A percentile compares a stretch with the other conserved stretches of the same genome.
Evolutionary conservation across 2,113 vertebrate genomes (phyloP).

Genomic region (Diphyllodes magnificus): DNA sequence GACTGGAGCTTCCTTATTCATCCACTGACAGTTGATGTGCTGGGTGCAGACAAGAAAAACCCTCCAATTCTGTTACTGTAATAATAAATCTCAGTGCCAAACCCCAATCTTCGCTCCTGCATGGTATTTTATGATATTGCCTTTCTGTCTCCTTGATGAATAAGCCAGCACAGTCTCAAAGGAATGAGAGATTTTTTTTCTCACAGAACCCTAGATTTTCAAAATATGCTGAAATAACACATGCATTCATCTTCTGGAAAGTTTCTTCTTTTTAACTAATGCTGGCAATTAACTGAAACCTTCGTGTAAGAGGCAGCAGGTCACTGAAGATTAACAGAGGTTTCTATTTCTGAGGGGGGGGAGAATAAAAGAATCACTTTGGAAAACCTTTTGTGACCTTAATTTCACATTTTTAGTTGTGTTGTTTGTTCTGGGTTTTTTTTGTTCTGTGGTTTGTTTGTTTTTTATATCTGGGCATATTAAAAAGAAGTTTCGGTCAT

Average conservation of each 20-base stretch:
- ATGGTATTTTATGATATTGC: not conserved
- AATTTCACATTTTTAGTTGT: not conserved
- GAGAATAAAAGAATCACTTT: not conserved
- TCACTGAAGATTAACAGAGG: not conserved
- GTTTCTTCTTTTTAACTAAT: not conserved
- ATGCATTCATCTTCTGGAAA: not conserved
- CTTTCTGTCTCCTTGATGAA: constrained; percentile 7
- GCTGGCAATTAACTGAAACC: not conserved
- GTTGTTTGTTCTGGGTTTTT: not conserved
- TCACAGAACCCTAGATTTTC: not conserved
- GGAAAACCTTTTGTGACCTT: not conserved
- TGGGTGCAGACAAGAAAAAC: not conserved
- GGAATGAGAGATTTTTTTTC: not conserved
- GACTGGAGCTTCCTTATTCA: not conserved
- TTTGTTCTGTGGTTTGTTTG: not conserved
- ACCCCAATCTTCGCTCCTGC: not conserved
- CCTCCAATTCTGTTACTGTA: not conserved
- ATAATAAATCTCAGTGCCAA: not conserved
- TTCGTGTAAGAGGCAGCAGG: not conserved
- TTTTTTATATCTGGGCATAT: not conserved
- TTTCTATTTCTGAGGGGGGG: not conserved
- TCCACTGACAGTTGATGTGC: not conserved
- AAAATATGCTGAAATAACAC: not conserved
- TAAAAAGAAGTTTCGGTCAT: not conserved
- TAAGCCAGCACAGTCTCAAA: not conserved